A percentile compares a stretch with the other conserved stretches of the same genome.
These are phyloP conservation scores for Nylanderia fulva DNA, from an alignment of 1,140 invertebrate genomes.

Conservation along the genomic window DNA sequence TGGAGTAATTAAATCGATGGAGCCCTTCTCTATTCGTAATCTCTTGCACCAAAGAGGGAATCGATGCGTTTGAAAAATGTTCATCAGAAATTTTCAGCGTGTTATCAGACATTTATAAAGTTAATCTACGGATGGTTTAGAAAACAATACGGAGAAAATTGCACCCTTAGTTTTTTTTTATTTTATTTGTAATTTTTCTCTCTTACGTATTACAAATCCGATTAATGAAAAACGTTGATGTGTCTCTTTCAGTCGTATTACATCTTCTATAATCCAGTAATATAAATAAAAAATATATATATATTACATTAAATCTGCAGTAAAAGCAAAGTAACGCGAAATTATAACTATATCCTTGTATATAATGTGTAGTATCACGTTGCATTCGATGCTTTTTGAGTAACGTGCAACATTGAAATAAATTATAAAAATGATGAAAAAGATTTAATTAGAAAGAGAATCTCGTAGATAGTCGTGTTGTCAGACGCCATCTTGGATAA, in stretches of 20 bases:
- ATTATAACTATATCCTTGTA: not conserved
- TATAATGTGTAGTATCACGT: too few relatives aligned
- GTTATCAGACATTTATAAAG: not conserved
- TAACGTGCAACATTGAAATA: not conserved
- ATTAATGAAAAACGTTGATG: not conserved
- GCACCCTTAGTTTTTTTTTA: not conserved
- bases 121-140: not conserved
- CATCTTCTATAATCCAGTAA: conserved; percentile 1
- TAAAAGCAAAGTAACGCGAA: not conserved
- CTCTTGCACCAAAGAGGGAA: not conserved
- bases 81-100: not conserved
- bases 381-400: not conserved
- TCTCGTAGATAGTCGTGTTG: conserved; percentile 4
- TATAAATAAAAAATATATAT: not conserved
- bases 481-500: conserved; percentile 61
- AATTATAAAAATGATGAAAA: conserved; percentile 3
- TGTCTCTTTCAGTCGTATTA: not conserved
- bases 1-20: not conserved
- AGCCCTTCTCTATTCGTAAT: not conserved
- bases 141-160: not conserved
- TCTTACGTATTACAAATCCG: not conserved
- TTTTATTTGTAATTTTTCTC: not conserved
- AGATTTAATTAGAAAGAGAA: conserved; percentile 46
- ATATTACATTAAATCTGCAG: not conserved
- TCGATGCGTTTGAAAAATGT: not conserved